A percentile compares a stretch with the other conserved stretches of the same genome.
phyloP scores from a whole-genome alignment of 2,113 vertebrate genomes.

The Esox niger region DNA sequence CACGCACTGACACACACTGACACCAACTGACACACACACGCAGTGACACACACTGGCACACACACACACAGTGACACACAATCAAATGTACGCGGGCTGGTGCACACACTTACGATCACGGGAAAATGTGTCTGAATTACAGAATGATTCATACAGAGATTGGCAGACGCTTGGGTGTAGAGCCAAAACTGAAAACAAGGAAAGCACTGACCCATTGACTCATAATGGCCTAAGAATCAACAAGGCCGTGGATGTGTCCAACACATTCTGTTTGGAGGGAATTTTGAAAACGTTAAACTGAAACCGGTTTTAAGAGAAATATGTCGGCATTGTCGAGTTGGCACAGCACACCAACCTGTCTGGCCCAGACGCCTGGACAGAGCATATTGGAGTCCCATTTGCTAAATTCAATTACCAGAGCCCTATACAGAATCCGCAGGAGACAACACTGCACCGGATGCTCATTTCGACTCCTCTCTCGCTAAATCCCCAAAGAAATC shows the following conservation, averaged over 20 bases:
- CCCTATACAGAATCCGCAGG: slow-evolving; percentile 69
- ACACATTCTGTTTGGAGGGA: neutral
- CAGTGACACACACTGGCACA: no score
- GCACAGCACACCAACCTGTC: neutral
- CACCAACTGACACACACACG: no score
- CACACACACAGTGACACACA: no score
- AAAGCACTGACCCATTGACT: no score
- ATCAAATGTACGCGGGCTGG: no score
- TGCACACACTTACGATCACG: no score
- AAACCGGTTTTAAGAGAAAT: neutral
- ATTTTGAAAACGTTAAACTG: neutral
- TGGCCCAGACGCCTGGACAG: slow-evolving; percentile 51
- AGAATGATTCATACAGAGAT: no score
- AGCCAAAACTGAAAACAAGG: no score
- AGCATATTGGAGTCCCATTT: slow-evolving; percentile 54
- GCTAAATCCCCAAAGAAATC: slow-evolving; percentile 80
- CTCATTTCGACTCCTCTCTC: slow-evolving; percentile 76
- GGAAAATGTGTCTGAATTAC: no score
- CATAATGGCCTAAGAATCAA: no score
- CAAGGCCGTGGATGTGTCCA: neutral
- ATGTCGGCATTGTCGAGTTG: neutral
- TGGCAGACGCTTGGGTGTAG: no score
- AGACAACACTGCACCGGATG: slow-evolving; percentile 71
- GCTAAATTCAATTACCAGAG: slow-evolving; percentile 77
- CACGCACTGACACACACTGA: no score